Percentiles rank a stretch among this genome's conserved stretches.
These are phyloP conservation scores for Muscicapa comitata DNA, from an alignment of 2,797 vertebrate species.

Conservation along the genomic window DNA sequence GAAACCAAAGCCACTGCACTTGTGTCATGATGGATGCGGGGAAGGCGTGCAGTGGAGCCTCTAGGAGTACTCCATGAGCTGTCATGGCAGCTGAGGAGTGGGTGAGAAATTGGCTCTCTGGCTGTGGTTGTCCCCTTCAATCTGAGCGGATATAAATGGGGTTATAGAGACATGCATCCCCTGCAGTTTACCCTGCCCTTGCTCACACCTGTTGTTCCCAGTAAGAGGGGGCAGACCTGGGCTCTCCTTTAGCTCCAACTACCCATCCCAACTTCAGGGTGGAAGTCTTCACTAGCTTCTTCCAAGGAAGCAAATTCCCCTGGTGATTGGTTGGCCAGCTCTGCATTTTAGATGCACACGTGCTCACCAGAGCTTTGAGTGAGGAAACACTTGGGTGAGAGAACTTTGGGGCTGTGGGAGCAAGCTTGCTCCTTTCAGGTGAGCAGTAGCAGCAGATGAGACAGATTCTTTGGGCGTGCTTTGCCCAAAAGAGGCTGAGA, in stretches of 20 bases:
- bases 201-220: not conserved
- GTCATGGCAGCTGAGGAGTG: not conserved
- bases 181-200: not conserved
- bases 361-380: not conserved
- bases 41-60: not conserved
- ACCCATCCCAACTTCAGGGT: not conserved
- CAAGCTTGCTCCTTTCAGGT: not conserved
- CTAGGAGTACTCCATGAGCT: not conserved
- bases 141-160: not conserved
- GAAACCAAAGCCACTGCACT: not conserved
- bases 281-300: not conserved
- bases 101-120: not conserved
- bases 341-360: not conserved
- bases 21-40: not conserved
- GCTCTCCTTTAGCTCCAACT: not conserved
- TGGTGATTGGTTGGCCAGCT: not conserved
- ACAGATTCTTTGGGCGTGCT: not conserved
- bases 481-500: not conserved
- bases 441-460: not conserved
- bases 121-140: not conserved
- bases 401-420: not conserved
- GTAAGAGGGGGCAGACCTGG: not conserved
- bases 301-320: not conserved
- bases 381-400: not conserved
- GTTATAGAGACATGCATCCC: not conserved